phyloP scores from a whole-genome alignment of 2,888 invertebrate genomes.

The Epistrophella euchroma region DNA sequence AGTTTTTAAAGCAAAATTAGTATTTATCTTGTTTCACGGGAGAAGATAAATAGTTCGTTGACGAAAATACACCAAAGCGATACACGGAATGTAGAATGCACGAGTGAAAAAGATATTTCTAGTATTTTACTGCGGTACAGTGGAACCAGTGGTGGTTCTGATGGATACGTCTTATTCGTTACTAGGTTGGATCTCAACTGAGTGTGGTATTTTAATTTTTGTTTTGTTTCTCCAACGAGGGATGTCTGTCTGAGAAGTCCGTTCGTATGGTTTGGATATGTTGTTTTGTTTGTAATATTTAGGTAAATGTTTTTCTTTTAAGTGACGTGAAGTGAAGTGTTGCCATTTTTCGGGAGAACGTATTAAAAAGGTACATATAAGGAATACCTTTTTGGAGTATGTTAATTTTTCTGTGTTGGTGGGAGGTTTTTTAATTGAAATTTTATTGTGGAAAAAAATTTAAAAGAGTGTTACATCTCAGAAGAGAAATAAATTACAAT shows the following conservation, averaged over 20 bases:
- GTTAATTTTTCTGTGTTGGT: no score
- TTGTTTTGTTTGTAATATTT: conserved; percentile 27
- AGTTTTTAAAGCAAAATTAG: background rate
- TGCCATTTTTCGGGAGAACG: conserved; percentile 26
- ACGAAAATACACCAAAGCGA: conserved; percentile 29
- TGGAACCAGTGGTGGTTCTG: conserved; percentile 19
- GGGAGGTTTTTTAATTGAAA: no score
- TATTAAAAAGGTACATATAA: background rate
- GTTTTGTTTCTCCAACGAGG: conserved; percentile 71
- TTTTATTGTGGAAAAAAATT: no score
- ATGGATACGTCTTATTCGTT: conserved; percentile 63
- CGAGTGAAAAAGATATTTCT: conserved; percentile 28
- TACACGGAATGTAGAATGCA: conserved; percentile 20
- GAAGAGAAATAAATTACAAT: no score
- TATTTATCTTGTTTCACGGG: background rate
- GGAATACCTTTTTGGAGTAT: background rate
- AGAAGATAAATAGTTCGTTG: conserved; percentile 27
- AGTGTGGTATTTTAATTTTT: conserved; percentile 62
- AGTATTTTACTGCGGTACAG: background rate
- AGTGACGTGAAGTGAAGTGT: conserved; percentile 43
- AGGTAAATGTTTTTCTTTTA: background rate
- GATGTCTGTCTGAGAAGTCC: conserved; percentile 31
- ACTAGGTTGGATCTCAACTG: conserved; percentile 73
- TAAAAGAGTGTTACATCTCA: no score
- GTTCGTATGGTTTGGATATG: conserved; percentile 5